Evolutionary conservation across 2,113 vertebrate species (phyloP).

Genomic region (Mustelus asterias): DNA sequence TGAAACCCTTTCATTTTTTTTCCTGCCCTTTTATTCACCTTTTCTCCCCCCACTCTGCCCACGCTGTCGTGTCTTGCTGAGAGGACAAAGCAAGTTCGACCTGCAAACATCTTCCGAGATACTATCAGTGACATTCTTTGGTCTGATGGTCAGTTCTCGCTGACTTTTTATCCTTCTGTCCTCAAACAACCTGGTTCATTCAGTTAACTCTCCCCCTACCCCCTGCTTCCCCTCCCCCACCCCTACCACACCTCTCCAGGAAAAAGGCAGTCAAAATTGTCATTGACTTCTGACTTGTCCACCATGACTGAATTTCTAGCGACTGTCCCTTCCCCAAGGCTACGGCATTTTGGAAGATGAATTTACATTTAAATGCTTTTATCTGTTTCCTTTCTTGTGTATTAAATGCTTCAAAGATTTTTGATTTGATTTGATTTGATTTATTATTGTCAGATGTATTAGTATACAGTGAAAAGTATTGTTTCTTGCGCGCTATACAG

Average conservation of each 20-base stretch:
- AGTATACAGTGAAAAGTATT: no score
- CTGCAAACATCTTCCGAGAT: constrained; percentile 13
- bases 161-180: not conserved
- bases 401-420: no score
- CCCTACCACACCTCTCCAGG: not conserved
- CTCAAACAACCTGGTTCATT: not conserved
- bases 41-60: not conserved
- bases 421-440: no score
- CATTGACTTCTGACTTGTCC: not conserved
- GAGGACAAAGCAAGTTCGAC: not conserved
- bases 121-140: not conserved
- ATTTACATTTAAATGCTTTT: not conserved
- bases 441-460: no score
- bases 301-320: not conserved
- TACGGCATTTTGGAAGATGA: not conserved
- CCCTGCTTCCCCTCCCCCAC: no score
- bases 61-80: not conserved
- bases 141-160: not conserved
- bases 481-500: no score
- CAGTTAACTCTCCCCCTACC: not conserved
- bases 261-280: not conserved
- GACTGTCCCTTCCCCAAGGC: not conserved
- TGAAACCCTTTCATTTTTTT: not conserved
- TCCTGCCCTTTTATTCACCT: not conserved
- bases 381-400: not conserved